phyloP scores from a whole-genome alignment of 2,888 invertebrate genomes.

The Aplocera efformata region DNA sequence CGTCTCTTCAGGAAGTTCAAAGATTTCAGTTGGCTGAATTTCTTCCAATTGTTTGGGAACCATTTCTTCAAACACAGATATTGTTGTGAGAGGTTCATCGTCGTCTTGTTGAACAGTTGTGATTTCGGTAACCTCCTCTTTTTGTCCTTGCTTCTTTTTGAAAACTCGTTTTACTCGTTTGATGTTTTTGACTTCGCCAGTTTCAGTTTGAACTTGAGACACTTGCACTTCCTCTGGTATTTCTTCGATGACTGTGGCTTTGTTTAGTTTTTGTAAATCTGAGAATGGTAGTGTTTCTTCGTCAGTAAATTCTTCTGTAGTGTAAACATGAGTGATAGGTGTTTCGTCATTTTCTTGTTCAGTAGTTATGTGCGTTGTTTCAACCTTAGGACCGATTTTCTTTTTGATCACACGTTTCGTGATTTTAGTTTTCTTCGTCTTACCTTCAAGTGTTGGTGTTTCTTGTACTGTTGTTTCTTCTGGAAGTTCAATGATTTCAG shows the following conservation, averaged over 20 bases:
- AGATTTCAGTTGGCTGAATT: conserved; percentile 4
- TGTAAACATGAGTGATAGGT: conserved; percentile 41
- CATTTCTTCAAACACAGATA: neutral
- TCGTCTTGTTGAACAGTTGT: conserved; percentile 23
- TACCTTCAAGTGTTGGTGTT: conserved; percentile 44
- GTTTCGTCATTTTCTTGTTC: conserved; percentile 29
- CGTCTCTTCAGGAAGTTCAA: conserved; percentile 22
- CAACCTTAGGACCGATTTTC: conserved; percentile 36
- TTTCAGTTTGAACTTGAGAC: conserved; percentile 37
- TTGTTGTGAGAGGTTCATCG: conserved; percentile 16
- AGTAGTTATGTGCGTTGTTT: conserved; percentile 30
- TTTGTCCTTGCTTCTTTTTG: conserved; percentile 34
- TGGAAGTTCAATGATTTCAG: conserved; percentile 42
- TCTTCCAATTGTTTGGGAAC: neutral
- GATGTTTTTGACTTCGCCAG: conserved; percentile 31
- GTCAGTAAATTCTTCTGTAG: conserved; percentile 35
- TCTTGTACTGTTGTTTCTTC: conserved; percentile 40
- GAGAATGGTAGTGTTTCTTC: conserved; percentile 26
- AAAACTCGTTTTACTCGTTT: no score
- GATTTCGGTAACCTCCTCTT: conserved; percentile 39
- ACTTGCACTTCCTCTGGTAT: conserved; percentile 57
- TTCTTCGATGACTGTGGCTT: conserved; percentile 23
- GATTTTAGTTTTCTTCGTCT: conserved; percentile 34
- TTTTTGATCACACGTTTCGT: conserved; percentile 42
- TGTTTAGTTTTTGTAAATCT: conserved; percentile 15